Base-by-base conservation (phyloP, 2,888 invertebrate genomes). In the Argyresthia goedartella region DNA sequence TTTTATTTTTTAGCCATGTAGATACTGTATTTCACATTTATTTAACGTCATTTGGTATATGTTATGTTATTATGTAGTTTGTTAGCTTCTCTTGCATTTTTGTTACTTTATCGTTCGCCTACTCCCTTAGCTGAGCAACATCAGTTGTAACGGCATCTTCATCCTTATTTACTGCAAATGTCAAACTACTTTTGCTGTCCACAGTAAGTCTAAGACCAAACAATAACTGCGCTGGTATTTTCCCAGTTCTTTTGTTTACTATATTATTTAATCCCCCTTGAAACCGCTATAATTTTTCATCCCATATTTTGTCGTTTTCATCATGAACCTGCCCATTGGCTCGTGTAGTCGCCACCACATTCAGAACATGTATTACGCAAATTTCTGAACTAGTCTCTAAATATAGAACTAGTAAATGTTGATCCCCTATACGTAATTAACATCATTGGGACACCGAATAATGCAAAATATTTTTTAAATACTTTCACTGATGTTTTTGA, bases 181-280 rank as follows among this genome's bases (percentile, higher is more conserved):
- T 3, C 33, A 53, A 7, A 9, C 10, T 16, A 11, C 36, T 35
- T 34, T 50, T 50, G 8, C 45, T 6, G 39, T 39, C 41, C 0
- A 50, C 34, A 4, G 35, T 48, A 13, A 53, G 33, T 15, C 51
- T 51, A 13, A 53, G 59, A 44, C 68, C 59, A 1, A 67, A 66
- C n/a, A 89, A 53, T 10, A 67, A 53, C 36, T 58, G 54, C 1
- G 56, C 33, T 10, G 59, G 53, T 39, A 36, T 57, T 56, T 35
- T 52, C 52, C 8, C 60, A 4, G 58, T 58, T 16, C 42, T 59
- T 46, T 51, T 52, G 8, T 49, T 49, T 11, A 49, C 3, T 7
- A 41, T 49, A n/a, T 49, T 49, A 11, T 49, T 49, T n/a, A 49
- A 14, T 1, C 49, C 49, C 49, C 49, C 39, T 41, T 49, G 49